Evolutionary conservation across 2,888 invertebrate species (phyloP).

Genomic region (Pherbina coryleti): DNA sequence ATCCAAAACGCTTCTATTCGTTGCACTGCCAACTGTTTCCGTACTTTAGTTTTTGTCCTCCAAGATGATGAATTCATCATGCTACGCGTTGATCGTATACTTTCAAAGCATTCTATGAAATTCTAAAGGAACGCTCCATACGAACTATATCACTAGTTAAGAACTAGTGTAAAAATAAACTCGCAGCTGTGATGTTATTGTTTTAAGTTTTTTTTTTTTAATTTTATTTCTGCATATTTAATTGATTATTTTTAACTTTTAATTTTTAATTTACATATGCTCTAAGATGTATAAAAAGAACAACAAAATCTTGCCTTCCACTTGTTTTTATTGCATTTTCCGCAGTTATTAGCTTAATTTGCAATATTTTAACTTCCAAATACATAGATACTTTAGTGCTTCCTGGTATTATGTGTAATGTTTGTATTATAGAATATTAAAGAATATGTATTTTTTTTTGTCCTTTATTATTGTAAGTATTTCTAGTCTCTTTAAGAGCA

Average conservation of each 20-base stretch:
- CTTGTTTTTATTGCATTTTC: conserved; percentile 40
- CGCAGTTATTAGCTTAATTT: background rate
- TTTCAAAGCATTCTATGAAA: background rate
- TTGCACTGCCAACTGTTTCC: conserved; percentile 92
- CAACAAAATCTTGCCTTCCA: conserved; percentile 54
- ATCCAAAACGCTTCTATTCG: conserved; percentile 90
- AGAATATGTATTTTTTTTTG: conserved; percentile 11
- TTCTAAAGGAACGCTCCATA: background rate
- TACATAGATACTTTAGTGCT: background rate
- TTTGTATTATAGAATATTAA: conserved; percentile 24
- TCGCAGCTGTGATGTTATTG: conserved; percentile 58
- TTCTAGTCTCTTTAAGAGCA: conserved; percentile 52
- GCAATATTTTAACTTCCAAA: conserved; percentile 18
- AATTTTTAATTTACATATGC: background rate
- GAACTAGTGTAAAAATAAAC: conserved; percentile 46
- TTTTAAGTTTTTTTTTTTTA: conserved; percentile 8
- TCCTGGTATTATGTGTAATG: background rate
- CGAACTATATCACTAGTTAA: background rate
- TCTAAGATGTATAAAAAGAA: conserved; percentile 23
- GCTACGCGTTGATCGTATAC: background rate
- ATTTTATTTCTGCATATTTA: background rate
- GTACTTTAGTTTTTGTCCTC: conserved; percentile 82
- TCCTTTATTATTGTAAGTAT: conserved; percentile 31
- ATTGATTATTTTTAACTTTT: background rate
- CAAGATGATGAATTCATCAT: conserved; percentile 71